Evolutionary conservation across 1,140 invertebrate species (phyloP).

Genomic region (Lucilia cuprina): DNA sequence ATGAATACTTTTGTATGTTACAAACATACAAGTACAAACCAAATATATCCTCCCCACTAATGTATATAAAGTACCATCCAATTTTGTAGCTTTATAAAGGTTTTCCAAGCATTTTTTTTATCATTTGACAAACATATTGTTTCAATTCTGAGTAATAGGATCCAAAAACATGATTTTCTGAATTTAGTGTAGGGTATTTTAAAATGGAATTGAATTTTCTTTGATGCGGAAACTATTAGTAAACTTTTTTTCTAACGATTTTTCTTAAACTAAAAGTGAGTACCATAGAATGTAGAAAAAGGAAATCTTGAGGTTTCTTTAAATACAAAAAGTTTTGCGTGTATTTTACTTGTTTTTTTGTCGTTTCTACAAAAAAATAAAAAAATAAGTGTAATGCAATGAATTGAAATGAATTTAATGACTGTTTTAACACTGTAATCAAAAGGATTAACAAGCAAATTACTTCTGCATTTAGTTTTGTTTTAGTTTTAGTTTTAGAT

Average conservation of each 20-base stretch:
- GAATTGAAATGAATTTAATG: conserved; percentile 1
- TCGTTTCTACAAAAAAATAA: background rate
- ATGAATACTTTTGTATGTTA: too few relatives aligned
- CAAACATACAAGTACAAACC: too few relatives aligned
- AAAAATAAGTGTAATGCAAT: background rate
- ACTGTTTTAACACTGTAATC: conserved; percentile 14
- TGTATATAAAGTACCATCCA: too few relatives aligned
- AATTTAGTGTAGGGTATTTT: background rate
- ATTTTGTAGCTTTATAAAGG: too few relatives aligned
- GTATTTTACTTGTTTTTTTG: background rate
- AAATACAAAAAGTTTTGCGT: conserved; percentile 2
- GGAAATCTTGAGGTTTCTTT: conserved; percentile 19
- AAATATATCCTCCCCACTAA: too few relatives aligned
- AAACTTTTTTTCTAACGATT: conserved; percentile 2
- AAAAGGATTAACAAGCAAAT: conserved; percentile 31
- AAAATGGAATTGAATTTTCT: background rate
- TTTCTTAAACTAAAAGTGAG: background rate
- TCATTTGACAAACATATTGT: too few relatives aligned
- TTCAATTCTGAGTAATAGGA: background rate
- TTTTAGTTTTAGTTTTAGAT: background rate
- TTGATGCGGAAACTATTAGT: conserved; percentile 27
- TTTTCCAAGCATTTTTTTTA: too few relatives aligned
- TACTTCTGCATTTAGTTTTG: background rate
- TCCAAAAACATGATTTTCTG: background rate
- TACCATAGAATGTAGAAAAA: background rate